Conservation (phyloP, 2,888 invertebrate species). For the Drosophila birchii region DNA sequence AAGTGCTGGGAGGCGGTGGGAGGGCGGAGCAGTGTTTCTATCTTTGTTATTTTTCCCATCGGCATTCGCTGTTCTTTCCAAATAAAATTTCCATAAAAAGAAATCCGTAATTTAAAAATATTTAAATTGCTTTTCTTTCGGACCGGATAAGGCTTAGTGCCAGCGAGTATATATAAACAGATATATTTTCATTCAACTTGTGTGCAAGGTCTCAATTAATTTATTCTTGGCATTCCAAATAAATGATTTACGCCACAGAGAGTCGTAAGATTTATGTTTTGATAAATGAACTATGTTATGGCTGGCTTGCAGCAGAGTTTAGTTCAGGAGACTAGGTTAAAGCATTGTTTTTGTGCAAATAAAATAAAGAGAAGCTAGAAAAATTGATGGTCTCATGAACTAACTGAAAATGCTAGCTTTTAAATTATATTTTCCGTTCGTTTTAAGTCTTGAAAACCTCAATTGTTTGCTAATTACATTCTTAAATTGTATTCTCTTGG, state of each 20-base stretch:
- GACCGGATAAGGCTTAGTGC: constrained; percentile 54
- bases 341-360: constrained; percentile 2
- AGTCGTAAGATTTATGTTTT: constrained; percentile 29
- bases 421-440: background rate
- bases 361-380: constrained; percentile 13
- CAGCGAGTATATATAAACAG: constrained; percentile 9
- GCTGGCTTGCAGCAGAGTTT: constrained; percentile 10
- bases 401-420: background rate
- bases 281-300: constrained; percentile 23
- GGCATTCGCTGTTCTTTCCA: constrained; percentile 60
- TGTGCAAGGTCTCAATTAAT: constrained; percentile 60
- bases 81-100: constrained; percentile 73
- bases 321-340: background rate
- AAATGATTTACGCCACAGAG: constrained; percentile 38
- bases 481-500: background rate
- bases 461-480: background rate
- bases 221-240: constrained; percentile 30
- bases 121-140: constrained; percentile 45
- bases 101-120: constrained; percentile 57
- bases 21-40: constrained; percentile 37
- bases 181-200: constrained; percentile 32
- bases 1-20: constrained; percentile 1
- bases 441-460: too few relatives aligned
- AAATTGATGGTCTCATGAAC: background rate
- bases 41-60: constrained; percentile 70